These are phyloP conservation scores for Germaria angustata DNA, from an alignment of 2,888 invertebrate genomes.

Conservation along the genomic window DNA sequence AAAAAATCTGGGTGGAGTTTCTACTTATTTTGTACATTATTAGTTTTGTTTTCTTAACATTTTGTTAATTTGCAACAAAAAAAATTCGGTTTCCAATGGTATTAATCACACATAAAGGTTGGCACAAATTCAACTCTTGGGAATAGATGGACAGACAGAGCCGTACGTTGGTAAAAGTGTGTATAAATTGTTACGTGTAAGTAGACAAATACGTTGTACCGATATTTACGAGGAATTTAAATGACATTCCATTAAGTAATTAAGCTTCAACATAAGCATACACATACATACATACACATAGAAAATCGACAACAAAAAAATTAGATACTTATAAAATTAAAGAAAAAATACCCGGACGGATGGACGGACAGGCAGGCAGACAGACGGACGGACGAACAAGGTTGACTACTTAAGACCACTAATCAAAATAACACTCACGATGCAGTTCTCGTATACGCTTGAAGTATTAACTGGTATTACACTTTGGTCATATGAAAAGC, in stretches of 20 bases:
- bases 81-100: slow-evolving; percentile 20
- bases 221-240: slow-evolving; percentile 56
- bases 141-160: background rate
- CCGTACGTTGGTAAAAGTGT: background rate
- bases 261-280: slow-evolving; percentile 40
- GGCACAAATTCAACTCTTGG: slow-evolving; percentile 19
- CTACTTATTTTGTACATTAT: slow-evolving; percentile 8
- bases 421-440: slow-evolving; percentile 49
- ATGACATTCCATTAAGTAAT: slow-evolving; percentile 65
- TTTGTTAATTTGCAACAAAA: background rate
- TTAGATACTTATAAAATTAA: background rate
- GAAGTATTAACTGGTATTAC: slow-evolving; percentile 33
- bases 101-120: background rate
- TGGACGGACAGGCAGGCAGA: background rate
- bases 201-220: slow-evolving; percentile 26
- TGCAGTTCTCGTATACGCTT: background rate
- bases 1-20: slow-evolving; percentile 38
- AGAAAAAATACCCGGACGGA: background rate
- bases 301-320: background rate
- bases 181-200: background rate
- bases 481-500: background rate
- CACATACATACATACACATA: background rate
- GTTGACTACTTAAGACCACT: slow-evolving; percentile 50
- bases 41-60: background rate
- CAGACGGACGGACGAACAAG: slow-evolving; percentile 28